Base-by-base conservation (phyloP, 2,888 invertebrate species). In the Cerceris ruficornis region DNA sequence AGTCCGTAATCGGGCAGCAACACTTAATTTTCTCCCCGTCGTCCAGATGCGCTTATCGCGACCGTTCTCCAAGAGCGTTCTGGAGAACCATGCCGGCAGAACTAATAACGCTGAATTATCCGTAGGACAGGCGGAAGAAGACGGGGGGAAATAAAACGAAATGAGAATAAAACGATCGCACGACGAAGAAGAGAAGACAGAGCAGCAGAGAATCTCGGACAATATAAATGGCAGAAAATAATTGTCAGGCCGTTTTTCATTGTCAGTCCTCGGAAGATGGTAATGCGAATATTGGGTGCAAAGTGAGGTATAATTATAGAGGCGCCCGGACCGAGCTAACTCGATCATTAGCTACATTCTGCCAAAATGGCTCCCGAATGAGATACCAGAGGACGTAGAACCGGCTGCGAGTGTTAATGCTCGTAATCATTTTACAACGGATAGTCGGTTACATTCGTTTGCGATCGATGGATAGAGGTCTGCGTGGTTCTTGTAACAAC, bases 251-350 rank as follows among this genome's bases (percentile, higher is more conserved):
- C 75, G 69, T 81, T 79, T 68, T 79, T 81, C 79, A 78, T 81
- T 75, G 80, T 81, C 79, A 72, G 60, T 60, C 67, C 55, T 39
- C 65, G 78, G 15, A 52, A 50, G 68, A 59, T 49, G 76, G 74
- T 81, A 77, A 81, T 78, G 66, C 78, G 81, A 78, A 81, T 81
- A 82, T 81, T 72, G 70, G 74, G 78, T 78, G 67, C 74, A 76
- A 82, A 76, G 78, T 74, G 75, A 68, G 80, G 67, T 81, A 75
- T 82, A 82, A 82, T 82, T 82, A 81, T 78, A 82, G 82, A 75
- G 78, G 59, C 59, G 59, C 66, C 69, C 78, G 69, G 59, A 71
- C 68, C 74, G 74, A 81, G 71, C 78, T 81, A 70, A 82, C 69
- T 75, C 81, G 82, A 83, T 83, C 81, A 73, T 80, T 82, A 80